These are phyloP conservation scores for Apantesis nais DNA, from an alignment of 2,888 invertebrate genomes.

Conservation along the genomic window DNA sequence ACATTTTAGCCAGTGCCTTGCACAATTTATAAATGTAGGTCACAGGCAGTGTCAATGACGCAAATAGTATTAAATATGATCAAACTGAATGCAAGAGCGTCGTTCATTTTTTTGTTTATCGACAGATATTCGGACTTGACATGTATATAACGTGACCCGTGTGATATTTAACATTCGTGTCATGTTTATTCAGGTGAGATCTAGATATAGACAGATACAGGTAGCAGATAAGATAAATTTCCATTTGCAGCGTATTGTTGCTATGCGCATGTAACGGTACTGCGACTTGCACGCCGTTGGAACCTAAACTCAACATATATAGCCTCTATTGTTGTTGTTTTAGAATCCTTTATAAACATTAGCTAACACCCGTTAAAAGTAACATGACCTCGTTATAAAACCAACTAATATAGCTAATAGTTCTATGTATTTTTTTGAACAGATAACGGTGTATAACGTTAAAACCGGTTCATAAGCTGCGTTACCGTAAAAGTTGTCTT, in stretches of 20 bases:
- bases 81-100: conserved; percentile 23
- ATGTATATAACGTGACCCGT: conserved; percentile 21
- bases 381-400: conserved; percentile 44
- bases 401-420: conserved; percentile 35
- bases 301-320: conserved; percentile 29
- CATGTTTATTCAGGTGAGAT: conserved; percentile 61
- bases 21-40: conserved; percentile 40
- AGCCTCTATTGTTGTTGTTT: conserved; percentile 49
- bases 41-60: conserved; percentile 37
- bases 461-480: conserved; percentile 51
- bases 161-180: conserved; percentile 29
- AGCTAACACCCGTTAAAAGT: conserved; percentile 42
- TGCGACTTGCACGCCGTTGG: conserved; percentile 29
- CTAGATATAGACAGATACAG: conserved; percentile 50
- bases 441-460: conserved; percentile 51
- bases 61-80: conserved; percentile 27
- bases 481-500: conserved; percentile 44
- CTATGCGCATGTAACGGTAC: conserved; percentile 52
- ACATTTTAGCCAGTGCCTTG: conserved; percentile 23
- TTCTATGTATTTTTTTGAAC: conserved; percentile 26
- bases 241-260: conserved; percentile 50
- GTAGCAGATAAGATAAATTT: conserved; percentile 54
- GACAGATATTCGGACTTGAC: conserved; percentile 6
- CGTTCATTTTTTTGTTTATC: conserved; percentile 17
- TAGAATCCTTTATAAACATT: conserved; percentile 45